Evolutionary conservation across 2,888 invertebrate species (phyloP), one percentile per base, ranked within the genome.

Genomic region (Pycnomerus fuliginosus): DNA sequence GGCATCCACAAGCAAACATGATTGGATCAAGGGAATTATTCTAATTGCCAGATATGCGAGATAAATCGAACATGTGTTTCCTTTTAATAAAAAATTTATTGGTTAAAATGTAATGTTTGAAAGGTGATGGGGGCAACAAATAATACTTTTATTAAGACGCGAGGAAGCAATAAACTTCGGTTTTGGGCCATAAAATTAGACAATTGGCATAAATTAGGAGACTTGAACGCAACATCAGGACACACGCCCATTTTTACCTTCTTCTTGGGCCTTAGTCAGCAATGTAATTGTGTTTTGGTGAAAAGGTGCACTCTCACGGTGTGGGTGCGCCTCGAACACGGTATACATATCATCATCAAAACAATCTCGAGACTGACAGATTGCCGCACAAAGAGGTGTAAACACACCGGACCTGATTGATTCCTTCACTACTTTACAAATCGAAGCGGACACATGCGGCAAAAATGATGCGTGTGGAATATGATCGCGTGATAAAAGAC

Each of bases 401-500:
- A 41, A 41, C 41, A 38, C 16, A 28, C 14, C 36, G 22, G 38
- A 4, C 30, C 38, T 43, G 43, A 44, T 38, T 38, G 44, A 44
- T 44, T 44, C 38, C n/a, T n/a, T n/a, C n/a, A n/a, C n/a, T n/a
- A n/a, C n/a, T 43, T 43, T 31, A 30, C 30, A 15, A 23, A 16
- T 14, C 24, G 29, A 23, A 16, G 24, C n/a, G 8, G 15, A 10
- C 11, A 14, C 10, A 5, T 10, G 15, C 29, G 28, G 37, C 17
- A 40, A 33, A 40, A 40, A 27, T 33, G 10, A 2, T 3, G 2
- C 3, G 11, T n/a, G 12, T 16, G 16, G 14, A 14, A 35, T 28
- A 33, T 11, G 48, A 44, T 51, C 44, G 51, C 51, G 48, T 51
- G 51, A 44, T 47, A 38, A 37, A 48, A 50, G 44, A 50, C 33